These are phyloP conservation scores for Florisuga fusca DNA, from an alignment of 2,797 vertebrate species.

Conservation along the genomic window DNA sequence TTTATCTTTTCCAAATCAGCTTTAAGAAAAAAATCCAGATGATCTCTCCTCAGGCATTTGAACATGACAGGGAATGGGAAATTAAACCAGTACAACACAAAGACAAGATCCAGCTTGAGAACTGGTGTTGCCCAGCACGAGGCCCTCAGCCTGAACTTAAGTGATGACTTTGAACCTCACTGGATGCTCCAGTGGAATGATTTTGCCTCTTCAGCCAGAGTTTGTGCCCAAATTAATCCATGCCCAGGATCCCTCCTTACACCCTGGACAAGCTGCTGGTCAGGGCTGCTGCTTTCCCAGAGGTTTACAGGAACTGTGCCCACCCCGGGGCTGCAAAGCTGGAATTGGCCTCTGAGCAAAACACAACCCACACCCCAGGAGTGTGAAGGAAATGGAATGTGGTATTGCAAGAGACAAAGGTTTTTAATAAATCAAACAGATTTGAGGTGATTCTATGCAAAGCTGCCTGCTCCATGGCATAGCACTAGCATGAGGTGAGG, in stretches of 20 bases:
- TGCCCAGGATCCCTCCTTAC: background rate
- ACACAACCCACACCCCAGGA: background rate
- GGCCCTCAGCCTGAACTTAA: background rate
- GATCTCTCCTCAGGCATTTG: background rate
- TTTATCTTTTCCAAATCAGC: background rate
- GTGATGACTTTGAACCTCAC: background rate
- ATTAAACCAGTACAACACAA: too few relatives aligned
- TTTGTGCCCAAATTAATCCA: background rate
- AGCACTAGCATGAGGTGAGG: background rate
- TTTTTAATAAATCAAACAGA: background rate
- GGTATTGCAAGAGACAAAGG: background rate
- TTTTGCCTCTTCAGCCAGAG: background rate
- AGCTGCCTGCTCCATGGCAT: background rate
- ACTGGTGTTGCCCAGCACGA: rapidly evolving
- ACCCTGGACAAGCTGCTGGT: background rate
- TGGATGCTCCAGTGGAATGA: background rate
- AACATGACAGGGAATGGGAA: background rate
- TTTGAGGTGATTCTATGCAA: background rate
- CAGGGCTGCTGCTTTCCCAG: background rate
- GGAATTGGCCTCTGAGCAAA: background rate
- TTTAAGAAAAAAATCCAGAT: background rate
- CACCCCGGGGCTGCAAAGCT: background rate
- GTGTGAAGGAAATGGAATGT: background rate
- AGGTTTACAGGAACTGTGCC: background rate
- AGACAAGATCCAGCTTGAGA: background rate